A percentile compares a stretch with the other conserved stretches of the same genome.
These are phyloP conservation scores for Calidris pugnax DNA, from an alignment of 2,113 vertebrate species.

Conservation along the genomic window DNA sequence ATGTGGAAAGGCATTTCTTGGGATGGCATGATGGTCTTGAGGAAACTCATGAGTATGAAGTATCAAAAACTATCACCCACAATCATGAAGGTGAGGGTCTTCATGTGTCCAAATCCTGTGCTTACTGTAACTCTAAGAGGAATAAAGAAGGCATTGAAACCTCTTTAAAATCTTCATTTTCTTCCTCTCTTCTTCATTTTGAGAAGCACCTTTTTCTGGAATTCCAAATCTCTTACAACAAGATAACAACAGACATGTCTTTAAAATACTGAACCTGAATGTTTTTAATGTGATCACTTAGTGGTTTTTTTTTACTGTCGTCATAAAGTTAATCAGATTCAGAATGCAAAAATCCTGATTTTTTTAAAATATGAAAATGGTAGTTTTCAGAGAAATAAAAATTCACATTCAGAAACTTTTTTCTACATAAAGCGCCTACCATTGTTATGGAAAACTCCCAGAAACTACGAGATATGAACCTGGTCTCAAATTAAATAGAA, in stretches of 20 bases:
- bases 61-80: background rate
- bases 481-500: background rate
- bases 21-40: background rate
- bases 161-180: background rate
- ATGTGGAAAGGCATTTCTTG: background rate
- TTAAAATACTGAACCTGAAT: background rate
- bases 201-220: background rate
- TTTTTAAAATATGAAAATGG: background rate
- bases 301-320: background rate
- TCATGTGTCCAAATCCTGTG: background rate
- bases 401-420: background rate
- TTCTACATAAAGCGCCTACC: background rate
- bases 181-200: background rate
- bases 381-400: background rate
- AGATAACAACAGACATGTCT: background rate
- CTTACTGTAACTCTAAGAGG: background rate
- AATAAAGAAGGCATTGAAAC: background rate
- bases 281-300: background rate
- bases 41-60: background rate
- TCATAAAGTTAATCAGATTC: background rate
- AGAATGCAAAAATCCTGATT: fast-evolving
- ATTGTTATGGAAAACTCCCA: background rate
- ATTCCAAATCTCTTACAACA: background rate
- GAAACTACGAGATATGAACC: background rate
- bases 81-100: background rate